Evolutionary conservation across 2,888 invertebrate genomes (phyloP), one percentile per base, ranked within the genome.

Genomic region (Volucella bombylans): DNA sequence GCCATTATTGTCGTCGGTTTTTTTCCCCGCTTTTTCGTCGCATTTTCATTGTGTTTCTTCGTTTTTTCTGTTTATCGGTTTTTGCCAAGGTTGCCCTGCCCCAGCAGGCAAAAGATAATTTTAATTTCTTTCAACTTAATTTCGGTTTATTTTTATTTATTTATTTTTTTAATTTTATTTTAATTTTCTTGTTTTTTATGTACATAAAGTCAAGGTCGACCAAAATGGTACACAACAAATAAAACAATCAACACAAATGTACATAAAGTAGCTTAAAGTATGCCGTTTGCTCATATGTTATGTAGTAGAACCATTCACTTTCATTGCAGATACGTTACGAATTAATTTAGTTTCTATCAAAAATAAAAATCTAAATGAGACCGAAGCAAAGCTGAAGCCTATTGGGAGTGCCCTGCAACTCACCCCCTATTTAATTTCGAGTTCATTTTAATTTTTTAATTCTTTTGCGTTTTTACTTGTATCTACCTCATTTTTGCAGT

Each of bases 71-170:
- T 41, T 45, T 69, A 55, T 69, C 57, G 55, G 55, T 41, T 68
- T 57, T 69, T 69, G 69, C 57, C 69, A 69, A 69, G 69, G 55
- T 57, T 69, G 69, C 55, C 69, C 31, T 69, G 69, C 55, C 69
- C 31, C 31, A 31, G 31, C 31, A 31, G 1, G 55, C 11, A 31
- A 47, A 55, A 47, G 69, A 69, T 69, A 45, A 68, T 55, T 55
- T 68, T 68, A 57, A 69, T 69, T 69, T 45, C 31, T 47, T 49
- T 45, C 12, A 47, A 57, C 45, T 55, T 39, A 38, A 57, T 61
- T 61, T 61, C 4, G 8, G n/a, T 45, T 45, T 18, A 11, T 41
- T 59, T 55, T 43, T 18, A 52, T n/a, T 52, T 45, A 15, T 55
- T 54, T 67, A 52, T n/a, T 52, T 45, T 38, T 55, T 54, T 67